phyloP scores from a whole-genome alignment of 2,797 vertebrate species.

The Acanthopagrus latus region DNA sequence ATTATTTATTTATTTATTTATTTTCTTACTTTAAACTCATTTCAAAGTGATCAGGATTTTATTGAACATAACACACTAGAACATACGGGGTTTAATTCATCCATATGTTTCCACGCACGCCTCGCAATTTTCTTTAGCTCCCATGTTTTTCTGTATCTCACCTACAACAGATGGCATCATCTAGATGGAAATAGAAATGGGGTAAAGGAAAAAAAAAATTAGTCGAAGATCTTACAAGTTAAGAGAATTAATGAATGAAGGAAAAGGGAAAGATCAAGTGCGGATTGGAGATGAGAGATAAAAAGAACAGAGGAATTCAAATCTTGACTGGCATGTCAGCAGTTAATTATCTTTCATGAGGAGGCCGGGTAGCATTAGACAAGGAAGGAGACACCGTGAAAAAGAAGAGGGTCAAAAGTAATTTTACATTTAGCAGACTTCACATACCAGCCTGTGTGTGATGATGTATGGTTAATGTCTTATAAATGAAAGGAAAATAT shows the following conservation, averaged over 20 bases:
- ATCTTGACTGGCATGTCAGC: slow-evolving; percentile 11
- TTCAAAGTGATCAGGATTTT: neutral
- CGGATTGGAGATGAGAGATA: neutral
- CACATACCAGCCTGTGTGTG: no score
- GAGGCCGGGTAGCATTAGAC: neutral
- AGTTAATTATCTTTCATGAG: slow-evolving; percentile 33
- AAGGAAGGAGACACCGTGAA: neutral
- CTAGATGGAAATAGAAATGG: neutral
- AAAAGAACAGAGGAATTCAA: slow-evolving; percentile 19
- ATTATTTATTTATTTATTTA: no score
- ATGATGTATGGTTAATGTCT: slow-evolving; percentile 11
- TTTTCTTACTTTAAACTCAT: neutral
- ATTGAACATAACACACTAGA: neutral
- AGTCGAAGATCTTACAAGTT: neutral
- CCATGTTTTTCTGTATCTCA: neutral
- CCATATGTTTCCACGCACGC: neutral
- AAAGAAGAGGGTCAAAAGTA: neutral
- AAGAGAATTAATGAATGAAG: slow-evolving; percentile 11
- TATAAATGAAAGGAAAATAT: neutral
- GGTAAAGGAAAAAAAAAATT: no score
- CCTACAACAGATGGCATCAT: neutral
- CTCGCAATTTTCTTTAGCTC: neutral
- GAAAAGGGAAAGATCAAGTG: slow-evolving; percentile 1
- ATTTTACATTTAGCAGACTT: neutral
- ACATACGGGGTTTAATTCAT: neutral